A percentile compares a stretch with the other conserved stretches of the same genome.
These are phyloP conservation scores for Venturia canescens DNA, from an alignment of 1,140 invertebrate genomes.

Conservation along the genomic window DNA sequence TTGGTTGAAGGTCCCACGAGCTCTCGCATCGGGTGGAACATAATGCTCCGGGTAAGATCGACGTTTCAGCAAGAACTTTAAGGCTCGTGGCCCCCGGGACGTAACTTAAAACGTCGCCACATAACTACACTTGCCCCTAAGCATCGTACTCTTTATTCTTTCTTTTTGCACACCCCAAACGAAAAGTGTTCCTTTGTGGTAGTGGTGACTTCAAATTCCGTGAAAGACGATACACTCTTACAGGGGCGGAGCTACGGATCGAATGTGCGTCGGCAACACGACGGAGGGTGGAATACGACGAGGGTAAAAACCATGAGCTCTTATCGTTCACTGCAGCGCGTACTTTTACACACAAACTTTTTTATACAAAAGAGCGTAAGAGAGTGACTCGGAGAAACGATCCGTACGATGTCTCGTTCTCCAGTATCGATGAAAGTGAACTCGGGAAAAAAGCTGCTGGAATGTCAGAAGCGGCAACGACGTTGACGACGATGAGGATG, in stretches of 20 bases:
- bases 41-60: not conserved
- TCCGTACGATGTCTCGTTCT: not conserved
- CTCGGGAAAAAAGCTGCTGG: constrained; percentile 33
- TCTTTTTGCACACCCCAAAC: not conserved
- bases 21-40: not conserved
- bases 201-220: constrained; percentile 66
- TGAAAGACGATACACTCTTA: constrained; percentile 69
- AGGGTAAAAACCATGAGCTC: constrained; percentile 4
- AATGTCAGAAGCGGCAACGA: constrained; percentile 38
- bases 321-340: constrained; percentile 17
- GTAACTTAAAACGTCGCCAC: constrained; percentile 8
- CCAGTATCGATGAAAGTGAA: not conserved
- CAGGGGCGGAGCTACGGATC: constrained; percentile 59
- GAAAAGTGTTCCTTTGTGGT: constrained; percentile 10
- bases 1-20: not conserved
- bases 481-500: constrained; percentile 20
- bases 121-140: constrained; percentile 19
- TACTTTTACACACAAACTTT: not conserved
- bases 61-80: constrained; percentile 27
- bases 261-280: constrained; percentile 67
- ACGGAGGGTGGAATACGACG: not conserved
- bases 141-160: not conserved
- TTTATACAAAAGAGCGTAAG: constrained; percentile 5
- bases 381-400: constrained; percentile 31
- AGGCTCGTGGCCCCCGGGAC: not conserved